These are phyloP conservation scores for Andinoacara biseriatus DNA, from an alignment of 2,113 vertebrate genomes.

Conservation along the genomic window DNA sequence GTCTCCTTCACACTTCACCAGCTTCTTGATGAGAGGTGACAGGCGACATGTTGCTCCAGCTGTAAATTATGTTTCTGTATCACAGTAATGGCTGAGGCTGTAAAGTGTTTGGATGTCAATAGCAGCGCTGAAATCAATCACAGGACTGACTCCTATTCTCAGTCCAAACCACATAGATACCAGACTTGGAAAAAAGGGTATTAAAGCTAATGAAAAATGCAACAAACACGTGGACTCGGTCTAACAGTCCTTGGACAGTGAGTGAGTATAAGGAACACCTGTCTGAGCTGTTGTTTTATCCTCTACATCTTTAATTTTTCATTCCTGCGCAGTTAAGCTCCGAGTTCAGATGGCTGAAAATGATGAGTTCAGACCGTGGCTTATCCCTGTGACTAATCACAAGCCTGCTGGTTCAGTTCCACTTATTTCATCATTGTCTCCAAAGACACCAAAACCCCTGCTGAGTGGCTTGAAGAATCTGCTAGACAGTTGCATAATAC, in stretches of 20 bases:
- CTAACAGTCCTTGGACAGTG: background rate
- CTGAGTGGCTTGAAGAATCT: slow-evolving; percentile 17
- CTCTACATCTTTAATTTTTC: slow-evolving; percentile 20
- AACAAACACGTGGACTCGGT: background rate
- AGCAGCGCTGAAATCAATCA: background rate
- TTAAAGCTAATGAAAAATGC: background rate
- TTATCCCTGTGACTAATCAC: slow-evolving; percentile 56
- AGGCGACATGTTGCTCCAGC: background rate
- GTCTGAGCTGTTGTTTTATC: slow-evolving; percentile 6
- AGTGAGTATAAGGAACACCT: slow-evolving; percentile 2
- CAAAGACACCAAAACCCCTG: slow-evolving; percentile 23
- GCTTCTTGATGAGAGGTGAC: background rate
- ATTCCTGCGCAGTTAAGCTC: slow-evolving; percentile 14
- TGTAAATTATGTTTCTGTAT: background rate
- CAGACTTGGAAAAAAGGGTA: background rate
- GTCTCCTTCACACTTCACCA: background rate
- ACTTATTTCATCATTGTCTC: slow-evolving; percentile 56
- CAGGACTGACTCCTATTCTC: background rate
- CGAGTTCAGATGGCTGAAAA: slow-evolving; percentile 21
- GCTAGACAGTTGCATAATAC: slow-evolving; percentile 40
- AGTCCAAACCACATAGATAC: background rate
- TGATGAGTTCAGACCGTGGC: slow-evolving; percentile 33
- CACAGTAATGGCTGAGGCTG: background rate
- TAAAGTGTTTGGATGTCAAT: background rate
- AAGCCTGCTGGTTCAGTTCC: slow-evolving; percentile 26